Evolutionary conservation across 1,140 invertebrate species (phyloP).

Genomic region (Bombus consobrinus): DNA sequence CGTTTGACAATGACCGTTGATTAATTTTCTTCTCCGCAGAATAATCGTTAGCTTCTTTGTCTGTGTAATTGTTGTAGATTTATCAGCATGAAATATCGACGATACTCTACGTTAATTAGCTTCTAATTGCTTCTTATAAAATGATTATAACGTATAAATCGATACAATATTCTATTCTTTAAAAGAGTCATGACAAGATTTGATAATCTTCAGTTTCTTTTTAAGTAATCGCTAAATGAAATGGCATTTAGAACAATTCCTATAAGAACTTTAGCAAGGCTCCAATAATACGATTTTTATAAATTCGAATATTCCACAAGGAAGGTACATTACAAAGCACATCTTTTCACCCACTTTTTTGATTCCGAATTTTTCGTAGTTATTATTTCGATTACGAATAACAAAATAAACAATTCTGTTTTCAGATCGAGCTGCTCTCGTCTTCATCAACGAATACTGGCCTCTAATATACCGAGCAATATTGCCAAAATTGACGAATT

Average conservation of each 20-base stretch:
- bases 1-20: neutral
- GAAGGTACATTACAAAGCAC: neutral
- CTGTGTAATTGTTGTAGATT: neutral
- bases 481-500: slow-evolving; percentile 81
- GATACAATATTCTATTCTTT: too few relatives aligned
- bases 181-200: too few relatives aligned
- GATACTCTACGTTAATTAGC: neutral
- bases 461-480: slow-evolving; percentile 83
- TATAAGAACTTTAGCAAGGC: neutral
- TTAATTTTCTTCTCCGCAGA: neutral
- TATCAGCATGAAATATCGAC: neutral
- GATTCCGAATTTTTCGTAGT: too few relatives aligned
- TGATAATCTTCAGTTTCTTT: too few relatives aligned
- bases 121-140: too few relatives aligned
- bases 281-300: neutral
- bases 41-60: neutral
- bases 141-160: too few relatives aligned
- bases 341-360: too few relatives aligned
- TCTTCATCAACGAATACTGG: slow-evolving; percentile 85
- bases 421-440: slow-evolving; percentile 81
- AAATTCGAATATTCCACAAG: neutral
- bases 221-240: too few relatives aligned
- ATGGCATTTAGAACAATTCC: too few relatives aligned
- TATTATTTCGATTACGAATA: too few relatives aligned
- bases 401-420: slow-evolving; percentile 28